Evolutionary conservation across 2,797 vertebrate genomes (phyloP), one percentile per base, ranked within the genome.

Genomic region (Parambassis ranga): DNA sequence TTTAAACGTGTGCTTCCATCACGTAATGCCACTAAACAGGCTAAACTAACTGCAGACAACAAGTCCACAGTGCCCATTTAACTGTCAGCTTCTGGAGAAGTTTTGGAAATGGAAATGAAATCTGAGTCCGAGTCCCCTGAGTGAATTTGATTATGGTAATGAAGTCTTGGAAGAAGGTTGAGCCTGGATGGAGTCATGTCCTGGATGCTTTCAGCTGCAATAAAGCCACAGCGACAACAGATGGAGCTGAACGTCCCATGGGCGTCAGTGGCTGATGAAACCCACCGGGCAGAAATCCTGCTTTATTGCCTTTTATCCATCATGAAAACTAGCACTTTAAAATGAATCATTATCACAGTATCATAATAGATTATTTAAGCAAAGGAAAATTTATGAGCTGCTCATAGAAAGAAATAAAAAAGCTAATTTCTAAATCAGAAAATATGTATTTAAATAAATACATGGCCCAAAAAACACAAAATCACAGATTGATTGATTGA

Each of bases 141-240:
- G 84, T 70, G 80, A 85, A 92, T 93, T 82, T 79, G 75, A 90
- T 91, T 90, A 90, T 77, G 82, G 66, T 90, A 90, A 92, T 93
- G 90, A 90, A 77, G 79, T 77, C 70, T 86, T 90, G 90, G 88
- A 89, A 66, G 66, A 44, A 65, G 78, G 63, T 23, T 27, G 65
- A 44, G 74, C 20, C 77, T 77, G 85, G 85, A 87, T 87, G 67
- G 80, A 90, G 83, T 90, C 87, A 85, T 89, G 83, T 87, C 81
- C 87, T 89, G 88, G 89, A 88, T 77, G 75, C 83, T 82, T 70
- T 87, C 58, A 59, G 75, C 78, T 86, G 89, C 72, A 91, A 90
- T 92, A 85, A 91, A 90, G 81, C 82, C 78, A 70, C 82, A 50
- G 60, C 70, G 80, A 85, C 88, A 87, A 84, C 92, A 92, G 91